phyloP scores from a whole-genome alignment of 2,113 vertebrate genomes.

The Caranx melampygus region DNA sequence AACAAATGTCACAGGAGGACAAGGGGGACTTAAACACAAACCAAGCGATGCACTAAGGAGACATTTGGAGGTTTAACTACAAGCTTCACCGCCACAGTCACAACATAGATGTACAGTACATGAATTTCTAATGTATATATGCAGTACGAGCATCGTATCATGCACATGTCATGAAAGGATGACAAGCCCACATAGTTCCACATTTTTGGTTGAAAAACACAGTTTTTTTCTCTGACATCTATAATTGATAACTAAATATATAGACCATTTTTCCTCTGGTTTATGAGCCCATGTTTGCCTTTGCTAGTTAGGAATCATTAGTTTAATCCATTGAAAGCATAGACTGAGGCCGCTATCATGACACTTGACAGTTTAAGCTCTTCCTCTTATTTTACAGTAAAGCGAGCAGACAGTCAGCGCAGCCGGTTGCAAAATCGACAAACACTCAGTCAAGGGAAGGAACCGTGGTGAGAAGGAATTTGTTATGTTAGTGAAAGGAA shows the following conservation, averaged over 20 bases:
- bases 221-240: neutral
- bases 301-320: neutral
- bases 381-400: neutral
- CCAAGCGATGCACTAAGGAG: neutral
- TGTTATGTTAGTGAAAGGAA: neutral
- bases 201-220: constrained; percentile 4
- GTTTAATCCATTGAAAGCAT: neutral
- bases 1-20: neutral
- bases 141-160: neutral
- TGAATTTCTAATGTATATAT: neutral
- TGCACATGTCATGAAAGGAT: neutral
- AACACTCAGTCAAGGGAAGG: neutral
- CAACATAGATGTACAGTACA: neutral
- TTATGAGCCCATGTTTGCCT: neutral
- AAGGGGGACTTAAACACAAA: neutral
- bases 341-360: constrained; percentile 5
- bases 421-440: neutral
- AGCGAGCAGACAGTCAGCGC: neutral
- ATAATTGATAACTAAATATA: constrained; percentile 20
- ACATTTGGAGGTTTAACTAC: neutral
- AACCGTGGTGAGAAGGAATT: neutral
- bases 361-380: constrained; percentile 12
- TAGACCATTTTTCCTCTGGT: neutral
- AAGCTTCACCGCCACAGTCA: neutral
- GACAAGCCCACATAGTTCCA: neutral